A percentile compares a stretch with the other conserved stretches of the same genome.
Evolutionary conservation across 2,113 vertebrate genomes (phyloP).

Genomic region (Calidris pygmaea): DNA sequence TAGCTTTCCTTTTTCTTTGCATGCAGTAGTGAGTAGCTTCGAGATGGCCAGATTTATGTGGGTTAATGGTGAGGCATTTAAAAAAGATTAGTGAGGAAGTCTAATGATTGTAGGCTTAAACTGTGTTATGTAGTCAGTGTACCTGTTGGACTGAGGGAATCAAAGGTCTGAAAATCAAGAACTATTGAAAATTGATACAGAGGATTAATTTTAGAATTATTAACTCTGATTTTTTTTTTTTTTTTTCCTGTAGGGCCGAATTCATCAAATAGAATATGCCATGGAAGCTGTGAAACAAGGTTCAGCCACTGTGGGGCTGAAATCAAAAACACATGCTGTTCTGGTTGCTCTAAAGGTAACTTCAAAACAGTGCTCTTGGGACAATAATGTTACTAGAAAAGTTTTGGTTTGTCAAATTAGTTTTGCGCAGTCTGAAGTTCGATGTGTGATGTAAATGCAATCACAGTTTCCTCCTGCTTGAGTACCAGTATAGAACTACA

Average conservation of each 20-base stretch:
- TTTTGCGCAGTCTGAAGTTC: not conserved
- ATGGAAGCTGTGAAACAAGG: conserved; percentile 99
- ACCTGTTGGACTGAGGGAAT: not conserved
- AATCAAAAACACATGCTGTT: conserved; percentile 90
- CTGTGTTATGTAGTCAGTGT: not conserved
- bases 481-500: not conserved
- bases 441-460: not conserved
- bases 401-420: not conserved
- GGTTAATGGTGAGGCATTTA: not conserved
- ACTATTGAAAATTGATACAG: not conserved
- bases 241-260: conserved; percentile 81
- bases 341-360: conserved; percentile 94
- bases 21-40: not conserved
- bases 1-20: not conserved
- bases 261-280: conserved; percentile 98
- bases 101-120: not conserved
- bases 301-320: conserved; percentile 95
- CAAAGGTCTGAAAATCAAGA: not conserved
- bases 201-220: not conserved
- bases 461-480: not conserved
- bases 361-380: not conserved
- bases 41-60: not conserved
- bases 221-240: not conserved
- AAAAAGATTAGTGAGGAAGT: not conserved
- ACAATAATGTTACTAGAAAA: not conserved